Percentiles rank a stretch among this genome's conserved stretches.
These are phyloP conservation scores for Cervus canadensis DNA, from an alignment of 2,113 vertebrate genomes.

Conservation along the genomic window DNA sequence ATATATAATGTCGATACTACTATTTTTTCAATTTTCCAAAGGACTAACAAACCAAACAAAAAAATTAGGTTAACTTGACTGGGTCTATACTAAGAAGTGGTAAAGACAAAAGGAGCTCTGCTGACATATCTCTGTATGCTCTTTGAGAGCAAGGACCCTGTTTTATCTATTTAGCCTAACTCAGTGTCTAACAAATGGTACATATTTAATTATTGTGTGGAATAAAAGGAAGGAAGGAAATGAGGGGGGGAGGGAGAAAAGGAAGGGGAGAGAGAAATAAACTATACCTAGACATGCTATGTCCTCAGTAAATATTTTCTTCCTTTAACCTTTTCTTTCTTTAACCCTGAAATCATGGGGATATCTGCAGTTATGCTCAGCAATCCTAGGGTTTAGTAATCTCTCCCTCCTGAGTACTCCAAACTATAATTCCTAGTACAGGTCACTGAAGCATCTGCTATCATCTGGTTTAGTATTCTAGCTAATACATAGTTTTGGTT, in stretches of 20 bases:
- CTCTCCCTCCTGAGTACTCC: background rate
- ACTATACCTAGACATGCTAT: background rate
- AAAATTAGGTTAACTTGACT: background rate
- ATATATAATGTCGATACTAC: background rate
- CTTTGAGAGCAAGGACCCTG: background rate
- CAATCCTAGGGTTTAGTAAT: background rate
- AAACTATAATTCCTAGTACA: background rate
- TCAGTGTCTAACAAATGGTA: background rate
- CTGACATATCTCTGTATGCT: background rate
- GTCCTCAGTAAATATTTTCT: constrained; percentile 25
- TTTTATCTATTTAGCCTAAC: background rate
- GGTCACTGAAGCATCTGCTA: background rate
- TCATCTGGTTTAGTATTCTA: background rate
- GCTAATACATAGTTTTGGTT: background rate
- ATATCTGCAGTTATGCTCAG: background rate
- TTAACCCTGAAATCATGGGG: constrained; percentile 10
- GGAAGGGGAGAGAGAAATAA: background rate
- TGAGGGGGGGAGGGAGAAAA: background rate
- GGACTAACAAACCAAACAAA: background rate
- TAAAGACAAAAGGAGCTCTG: background rate
- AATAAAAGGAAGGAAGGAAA: background rate
- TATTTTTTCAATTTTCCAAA: constrained; percentile 8
- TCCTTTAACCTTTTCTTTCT: background rate
- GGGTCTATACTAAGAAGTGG: background rate
- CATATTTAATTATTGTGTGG: background rate